Conservation (phyloP, 2,888 invertebrate species). For the Chymomyza caudatula region DNA sequence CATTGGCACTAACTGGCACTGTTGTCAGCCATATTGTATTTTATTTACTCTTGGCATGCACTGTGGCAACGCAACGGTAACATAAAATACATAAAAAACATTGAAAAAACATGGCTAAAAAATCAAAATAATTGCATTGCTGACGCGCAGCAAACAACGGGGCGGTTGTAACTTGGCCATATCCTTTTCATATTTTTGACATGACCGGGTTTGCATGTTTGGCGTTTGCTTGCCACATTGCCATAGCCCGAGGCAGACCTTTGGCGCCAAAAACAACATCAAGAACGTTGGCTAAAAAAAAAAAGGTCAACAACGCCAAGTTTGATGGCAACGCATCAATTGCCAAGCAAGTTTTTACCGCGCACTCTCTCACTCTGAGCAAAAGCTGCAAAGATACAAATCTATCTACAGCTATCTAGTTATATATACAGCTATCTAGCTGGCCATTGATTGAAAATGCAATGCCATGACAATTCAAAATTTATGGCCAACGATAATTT, state of each 20-base stretch:
- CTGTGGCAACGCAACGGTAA: constrained; percentile 9
- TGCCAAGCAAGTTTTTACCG: not conserved
- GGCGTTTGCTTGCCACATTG: not conserved
- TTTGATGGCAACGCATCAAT: not conserved
- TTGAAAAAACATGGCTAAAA: constrained; percentile 27
- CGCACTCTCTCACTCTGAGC: not conserved
- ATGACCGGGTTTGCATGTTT: not conserved
- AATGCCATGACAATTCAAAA: constrained; percentile 8
- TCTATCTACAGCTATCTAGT: not conserved
- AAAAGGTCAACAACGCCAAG: not conserved
- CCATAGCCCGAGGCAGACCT: not conserved
- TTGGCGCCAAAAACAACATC: not conserved
- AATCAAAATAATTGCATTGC: constrained; percentile 64
- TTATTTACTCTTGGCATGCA: constrained; percentile 61
- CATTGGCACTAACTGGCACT: constrained; percentile 17
- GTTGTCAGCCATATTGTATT: constrained; percentile 44
- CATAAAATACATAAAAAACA: constrained; percentile 5
- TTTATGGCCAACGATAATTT: constrained; percentile 26
- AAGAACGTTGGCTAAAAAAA: not conserved
- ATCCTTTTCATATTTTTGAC: not conserved
- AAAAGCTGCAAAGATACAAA: not conserved
- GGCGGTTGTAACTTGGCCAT: not conserved
- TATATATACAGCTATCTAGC: not conserved
- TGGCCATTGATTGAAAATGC: not conserved
- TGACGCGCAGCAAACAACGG: constrained; percentile 44